Evolutionary conservation across 2,888 invertebrate species (phyloP), one percentile per base, ranked within the genome.

Genomic region (Zygogramma bicolorata): DNA sequence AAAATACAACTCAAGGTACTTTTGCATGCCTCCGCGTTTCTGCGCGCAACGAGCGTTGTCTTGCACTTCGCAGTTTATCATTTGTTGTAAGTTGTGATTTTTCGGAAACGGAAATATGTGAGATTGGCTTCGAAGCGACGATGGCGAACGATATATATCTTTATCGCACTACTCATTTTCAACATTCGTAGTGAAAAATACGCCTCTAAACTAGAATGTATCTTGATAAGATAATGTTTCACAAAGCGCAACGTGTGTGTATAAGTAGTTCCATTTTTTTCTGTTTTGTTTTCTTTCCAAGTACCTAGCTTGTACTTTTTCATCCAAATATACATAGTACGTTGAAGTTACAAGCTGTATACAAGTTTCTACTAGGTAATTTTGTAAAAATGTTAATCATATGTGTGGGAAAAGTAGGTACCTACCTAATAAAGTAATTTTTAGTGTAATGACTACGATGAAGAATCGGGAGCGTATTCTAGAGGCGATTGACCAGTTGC

Each of bases 401-500:
- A 25, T 53, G 65, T 65, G 31, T 5, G 15, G n/a, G n/a, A n/a
- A 65, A 25, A 29, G 49, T 31, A 22, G 25, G n/a, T 38, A 57
- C 15, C 34, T 29, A 70, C 27, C 10, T 46, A 58, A 31, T 42
- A 27, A 40, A 72, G 15, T 59, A 38, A 57, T 22, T 49, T 59
- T 67, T 70, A 53, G 49, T 73, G 70, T 68, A 53, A 75, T 77
- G 77, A 74, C 77, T 59, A 75, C 90, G 86, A 90, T 92, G 85
- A 90, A 90, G 87, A 90, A 92, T 88, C 91, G 93, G 87, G 92
- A 93, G 82, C 90, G 92, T 85, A 94, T 95, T 86, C 89, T 95
- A 83, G 94, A 94, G 85, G 94, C 95, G 82, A 95, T 96, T 85
- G 95, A 95, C 88, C 93, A 94, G 86, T 89, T 95, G 84, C 92